phyloP scores from a whole-genome alignment of 2,797 vertebrate species.

The Hypotaenidia okinawae region DNA sequence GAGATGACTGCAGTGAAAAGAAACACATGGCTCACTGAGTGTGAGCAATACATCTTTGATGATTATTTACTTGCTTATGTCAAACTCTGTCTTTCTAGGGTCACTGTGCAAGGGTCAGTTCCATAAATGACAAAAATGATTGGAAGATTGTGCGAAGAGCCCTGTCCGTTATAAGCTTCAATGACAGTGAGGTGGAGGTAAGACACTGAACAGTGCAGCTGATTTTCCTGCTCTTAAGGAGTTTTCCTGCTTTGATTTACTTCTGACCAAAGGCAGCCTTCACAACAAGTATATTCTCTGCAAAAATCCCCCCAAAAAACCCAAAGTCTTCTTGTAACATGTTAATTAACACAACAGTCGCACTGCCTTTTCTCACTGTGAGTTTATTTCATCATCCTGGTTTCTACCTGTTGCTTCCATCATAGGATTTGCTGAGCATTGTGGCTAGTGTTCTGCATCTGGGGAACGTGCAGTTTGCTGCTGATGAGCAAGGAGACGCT shows the following conservation, averaged over 20 bases:
- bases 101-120: slow-evolving; percentile 97
- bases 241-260: neutral
- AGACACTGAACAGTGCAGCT: neutral
- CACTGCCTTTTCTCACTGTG: neutral
- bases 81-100: slow-evolving; percentile 79
- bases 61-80: neutral
- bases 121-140: slow-evolving; percentile 96
- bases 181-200: slow-evolving; percentile 92
- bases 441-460: slow-evolving; percentile 95
- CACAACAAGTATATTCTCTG: neutral
- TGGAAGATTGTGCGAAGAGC: slow-evolving; percentile 94
- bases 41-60: neutral
- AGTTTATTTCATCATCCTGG: neutral
- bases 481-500: slow-evolving; percentile 87
- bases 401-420: neutral
- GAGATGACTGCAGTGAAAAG: neutral
- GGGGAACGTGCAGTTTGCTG: slow-evolving; percentile 92
- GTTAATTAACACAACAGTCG: neutral
- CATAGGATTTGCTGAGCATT: slow-evolving; percentile 92
- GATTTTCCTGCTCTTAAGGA: neutral
- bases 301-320: neutral
- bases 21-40: neutral
- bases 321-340: neutral
- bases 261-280: neutral
- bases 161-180: slow-evolving; percentile 91